These are phyloP conservation scores for Drosophila picticornis DNA, from an alignment of 2,888 invertebrate species.

Conservation along the genomic window DNA sequence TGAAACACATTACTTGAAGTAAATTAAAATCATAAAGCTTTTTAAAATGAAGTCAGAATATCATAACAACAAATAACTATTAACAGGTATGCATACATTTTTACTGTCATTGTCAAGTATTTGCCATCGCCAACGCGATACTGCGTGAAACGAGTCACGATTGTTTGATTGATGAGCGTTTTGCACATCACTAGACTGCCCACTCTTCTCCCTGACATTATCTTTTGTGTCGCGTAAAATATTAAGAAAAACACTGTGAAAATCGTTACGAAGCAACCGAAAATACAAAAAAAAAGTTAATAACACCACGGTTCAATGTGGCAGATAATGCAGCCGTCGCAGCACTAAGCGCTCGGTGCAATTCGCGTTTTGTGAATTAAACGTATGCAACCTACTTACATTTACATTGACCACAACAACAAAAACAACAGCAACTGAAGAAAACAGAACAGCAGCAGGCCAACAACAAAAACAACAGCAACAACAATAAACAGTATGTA, in stretches of 20 bases:
- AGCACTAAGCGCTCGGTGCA: slow-evolving; percentile 38
- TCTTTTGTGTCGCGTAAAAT: slow-evolving; percentile 76
- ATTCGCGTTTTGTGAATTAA: slow-evolving; percentile 30
- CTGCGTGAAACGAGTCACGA: slow-evolving; percentile 3
- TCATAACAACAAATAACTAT: not conserved
- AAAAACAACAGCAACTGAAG: slow-evolving; percentile 38
- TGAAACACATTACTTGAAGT: not conserved
- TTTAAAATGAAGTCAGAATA: not conserved
- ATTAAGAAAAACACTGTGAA: slow-evolving; percentile 64
- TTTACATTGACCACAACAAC: slow-evolving; percentile 33
- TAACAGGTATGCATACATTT: not conserved
- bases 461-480: slow-evolving; percentile 28
- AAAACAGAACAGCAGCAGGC: slow-evolving; percentile 49
- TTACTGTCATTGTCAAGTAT: not conserved
- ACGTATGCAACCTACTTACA: slow-evolving; percentile 49
- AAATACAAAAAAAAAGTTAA: slow-evolving; percentile 34
- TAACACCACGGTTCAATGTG: slow-evolving; percentile 43
- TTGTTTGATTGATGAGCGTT: slow-evolving; percentile 8
- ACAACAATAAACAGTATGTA: slow-evolving; percentile 63
- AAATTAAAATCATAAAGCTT: not conserved
- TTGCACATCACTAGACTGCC: slow-evolving; percentile 31
- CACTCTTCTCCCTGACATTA: slow-evolving; percentile 39
- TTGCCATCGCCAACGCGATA: not conserved
- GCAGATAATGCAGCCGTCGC: slow-evolving; percentile 53
- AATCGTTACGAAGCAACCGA: slow-evolving; percentile 47